Base-by-base conservation (phyloP, 2,113 vertebrate genomes). In the Acanthisitta chloris region DNA sequence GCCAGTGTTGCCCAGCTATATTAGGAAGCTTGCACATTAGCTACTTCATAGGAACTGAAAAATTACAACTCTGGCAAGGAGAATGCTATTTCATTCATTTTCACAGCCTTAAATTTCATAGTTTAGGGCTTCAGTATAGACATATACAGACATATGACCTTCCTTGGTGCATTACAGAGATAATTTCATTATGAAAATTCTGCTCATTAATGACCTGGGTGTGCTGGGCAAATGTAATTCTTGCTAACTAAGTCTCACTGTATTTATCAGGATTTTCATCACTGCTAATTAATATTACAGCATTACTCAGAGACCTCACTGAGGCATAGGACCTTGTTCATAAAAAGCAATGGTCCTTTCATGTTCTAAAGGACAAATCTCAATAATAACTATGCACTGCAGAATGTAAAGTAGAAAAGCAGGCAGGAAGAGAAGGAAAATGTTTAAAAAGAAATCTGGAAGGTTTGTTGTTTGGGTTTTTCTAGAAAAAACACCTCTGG, bases 1-100 rank as follows among this genome's bases (percentile, higher is more conserved):
- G 98, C 97, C 98, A 99, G 88, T 82, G 98, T 99, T 99, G 97
- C 98, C 98, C 94, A 87, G 98, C 98, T 98, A 99, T 97, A 8
- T 87, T 36, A 85, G 69, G 65, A 94, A 95, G 58, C 45, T 82
- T 78, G 86, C n/a, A 64, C n/a, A 38, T 15, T 65, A 86, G 17
- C 17, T 67, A 9, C 57, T 88, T 86, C 58, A 88, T 80, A 92
- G 52, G 33, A 87, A 57, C 33, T 55, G 29, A 94, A 76, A 92
- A 87, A 85, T 33, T 0, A 3, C 34, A 74, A 19, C 67, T 86
- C 49, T 62, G 58, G 7, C 15, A 71, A 71, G 19, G 48, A 31
- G 1, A 46, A 33, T 34, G 45, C 88, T 46, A 55, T 91, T 71
- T 79, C 5, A 21, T n/a, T 92, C 4, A 16, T 79, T 90, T 81